Evolutionary conservation across 2,797 vertebrate genomes (phyloP).

Genomic region (Lutjanus campechanus): DNA sequence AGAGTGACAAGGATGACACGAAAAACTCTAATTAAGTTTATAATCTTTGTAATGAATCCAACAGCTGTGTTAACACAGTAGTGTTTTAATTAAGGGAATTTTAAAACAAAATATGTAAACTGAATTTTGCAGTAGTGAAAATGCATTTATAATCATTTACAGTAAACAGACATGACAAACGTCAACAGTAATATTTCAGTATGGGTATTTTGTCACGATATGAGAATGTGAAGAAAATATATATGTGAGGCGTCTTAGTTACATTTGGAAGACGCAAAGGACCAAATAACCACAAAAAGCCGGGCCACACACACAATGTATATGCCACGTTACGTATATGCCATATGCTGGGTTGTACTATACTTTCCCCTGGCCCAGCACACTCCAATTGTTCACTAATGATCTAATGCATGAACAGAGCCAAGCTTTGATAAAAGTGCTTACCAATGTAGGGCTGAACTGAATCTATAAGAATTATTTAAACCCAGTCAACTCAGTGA

Average conservation of each 20-base stretch:
- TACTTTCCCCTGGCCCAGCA: background rate
- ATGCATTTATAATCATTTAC: background rate
- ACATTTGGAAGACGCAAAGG: background rate
- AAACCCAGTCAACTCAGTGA: background rate
- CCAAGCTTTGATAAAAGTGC: background rate
- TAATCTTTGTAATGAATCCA: background rate
- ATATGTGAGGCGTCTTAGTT: background rate
- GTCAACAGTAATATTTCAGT: background rate
- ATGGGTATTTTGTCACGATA: background rate
- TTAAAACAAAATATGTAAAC: background rate
- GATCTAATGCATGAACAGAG: background rate
- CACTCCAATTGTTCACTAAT: background rate
- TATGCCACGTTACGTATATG: background rate
- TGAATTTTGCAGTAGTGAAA: too few species aligned
- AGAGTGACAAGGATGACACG: background rate
- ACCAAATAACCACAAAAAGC: background rate
- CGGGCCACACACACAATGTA: background rate
- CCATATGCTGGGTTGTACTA: slow-evolving; percentile 9
- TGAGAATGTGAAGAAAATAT: background rate
- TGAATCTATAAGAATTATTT: background rate
- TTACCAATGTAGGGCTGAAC: background rate
- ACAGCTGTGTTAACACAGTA: background rate
- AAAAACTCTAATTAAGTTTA: background rate
- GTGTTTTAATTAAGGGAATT: background rate
- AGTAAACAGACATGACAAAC: background rate